Evolutionary conservation across 2,888 invertebrate species (phyloP).

Genomic region (Phyllotreta striolata): DNA sequence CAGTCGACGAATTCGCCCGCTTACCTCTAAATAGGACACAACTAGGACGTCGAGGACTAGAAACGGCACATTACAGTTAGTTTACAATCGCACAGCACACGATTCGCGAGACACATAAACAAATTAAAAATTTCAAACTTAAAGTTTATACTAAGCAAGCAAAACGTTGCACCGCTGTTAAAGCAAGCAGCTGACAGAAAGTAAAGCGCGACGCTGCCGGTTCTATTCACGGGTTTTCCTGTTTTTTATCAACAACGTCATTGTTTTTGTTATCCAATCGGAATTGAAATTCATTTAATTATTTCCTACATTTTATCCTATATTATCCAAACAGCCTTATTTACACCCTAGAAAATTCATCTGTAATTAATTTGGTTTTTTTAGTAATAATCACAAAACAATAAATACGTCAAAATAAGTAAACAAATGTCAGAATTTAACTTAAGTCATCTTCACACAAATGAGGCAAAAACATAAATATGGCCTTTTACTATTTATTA

Average conservation of each 20-base stretch:
- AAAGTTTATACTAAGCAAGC: conserved; percentile 61
- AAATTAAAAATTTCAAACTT: conserved; percentile 60
- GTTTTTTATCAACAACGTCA: background rate
- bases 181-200: conserved; percentile 75
- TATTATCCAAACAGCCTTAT: too few species aligned
- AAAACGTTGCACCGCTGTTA: conserved; percentile 69
- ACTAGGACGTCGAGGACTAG: conserved; percentile 46
- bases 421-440: too few species aligned
- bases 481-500: too few species aligned
- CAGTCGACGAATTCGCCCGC: conserved; percentile 20
- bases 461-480: too few species aligned
- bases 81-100: conserved; percentile 55
- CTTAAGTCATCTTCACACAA: too few species aligned
- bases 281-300: too few species aligned
- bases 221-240: conserved; percentile 42
- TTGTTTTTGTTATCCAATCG: too few species aligned
- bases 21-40: conserved; percentile 50
- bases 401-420: too few species aligned
- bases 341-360: too few species aligned
- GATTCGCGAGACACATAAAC: conserved; percentile 61
- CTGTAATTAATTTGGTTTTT: too few species aligned
- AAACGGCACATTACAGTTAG: conserved; percentile 49
- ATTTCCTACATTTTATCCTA: too few species aligned
- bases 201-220: conserved; percentile 52
- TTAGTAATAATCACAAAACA: too few species aligned